Evolutionary conservation across 2,113 vertebrate genomes (phyloP).

Genomic region (Microcebus tavaratra): DNA sequence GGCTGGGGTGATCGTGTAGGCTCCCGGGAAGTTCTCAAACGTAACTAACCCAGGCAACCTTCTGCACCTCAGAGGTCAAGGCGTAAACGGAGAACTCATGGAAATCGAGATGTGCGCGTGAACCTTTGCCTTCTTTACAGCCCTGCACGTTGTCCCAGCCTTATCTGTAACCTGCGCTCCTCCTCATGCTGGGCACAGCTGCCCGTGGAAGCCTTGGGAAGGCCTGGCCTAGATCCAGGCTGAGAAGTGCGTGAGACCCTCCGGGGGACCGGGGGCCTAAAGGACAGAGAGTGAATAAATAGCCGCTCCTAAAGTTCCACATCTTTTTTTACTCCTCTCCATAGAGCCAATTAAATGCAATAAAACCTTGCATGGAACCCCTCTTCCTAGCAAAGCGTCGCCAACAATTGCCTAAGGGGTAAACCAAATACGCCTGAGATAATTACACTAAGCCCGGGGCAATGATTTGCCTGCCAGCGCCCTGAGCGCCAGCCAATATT

Average conservation of each 20-base stretch:
- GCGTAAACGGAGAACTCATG: neutral
- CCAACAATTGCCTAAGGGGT: neutral
- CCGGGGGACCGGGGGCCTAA: neutral
- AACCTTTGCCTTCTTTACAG: neutral
- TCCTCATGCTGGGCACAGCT: neutral
- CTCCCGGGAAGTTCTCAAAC: neutral
- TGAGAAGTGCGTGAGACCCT: neutral
- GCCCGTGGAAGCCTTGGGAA: neutral
- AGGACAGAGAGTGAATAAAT: constrained; percentile 18
- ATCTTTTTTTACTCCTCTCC: constrained; percentile 52
- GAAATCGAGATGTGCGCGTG: neutral
- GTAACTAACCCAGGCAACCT: neutral
- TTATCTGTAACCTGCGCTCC: neutral
- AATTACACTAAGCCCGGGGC: constrained; percentile 28
- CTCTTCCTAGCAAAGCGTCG: constrained; percentile 7
- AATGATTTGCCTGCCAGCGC: constrained; percentile 21
- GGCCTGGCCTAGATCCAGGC: neutral
- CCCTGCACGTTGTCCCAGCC: neutral
- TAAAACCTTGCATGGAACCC: constrained; percentile 58
- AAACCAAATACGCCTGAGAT: constrained; percentile 42
- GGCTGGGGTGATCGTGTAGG: neutral
- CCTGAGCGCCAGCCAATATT: constrained; percentile 55
- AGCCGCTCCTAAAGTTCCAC: constrained; percentile 17
- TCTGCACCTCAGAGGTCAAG: neutral
- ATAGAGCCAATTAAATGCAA: constrained; percentile 56